Percentiles rank a stretch among this genome's conserved stretches.
phyloP scores from a whole-genome alignment of 2,888 invertebrate genomes.

The Drosophila fulvimacula region DNA sequence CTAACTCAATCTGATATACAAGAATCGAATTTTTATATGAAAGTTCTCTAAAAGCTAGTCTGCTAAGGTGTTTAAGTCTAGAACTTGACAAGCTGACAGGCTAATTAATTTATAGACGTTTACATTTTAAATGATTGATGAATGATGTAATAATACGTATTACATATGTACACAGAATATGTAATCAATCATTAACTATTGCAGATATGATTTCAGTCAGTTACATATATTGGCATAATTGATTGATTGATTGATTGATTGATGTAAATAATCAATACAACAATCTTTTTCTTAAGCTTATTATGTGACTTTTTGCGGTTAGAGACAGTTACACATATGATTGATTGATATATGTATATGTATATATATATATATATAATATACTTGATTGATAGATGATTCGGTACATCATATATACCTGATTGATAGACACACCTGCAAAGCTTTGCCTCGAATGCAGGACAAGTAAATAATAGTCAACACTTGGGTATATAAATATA shows the following conservation, averaged over 20 bases:
- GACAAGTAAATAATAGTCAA: conserved; percentile 28
- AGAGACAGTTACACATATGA: not conserved
- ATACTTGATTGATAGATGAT: not conserved
- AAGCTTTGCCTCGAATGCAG: conserved; percentile 3
- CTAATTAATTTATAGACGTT: not conserved
- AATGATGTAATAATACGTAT: not conserved
- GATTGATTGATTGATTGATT: not conserved
- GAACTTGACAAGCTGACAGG: no score
- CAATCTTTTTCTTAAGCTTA: no score
- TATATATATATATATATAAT: no score
- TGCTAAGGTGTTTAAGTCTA: no score
- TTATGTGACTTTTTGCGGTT: not conserved
- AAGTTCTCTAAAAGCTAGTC: not conserved
- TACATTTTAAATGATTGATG: not conserved
- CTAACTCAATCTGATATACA: not conserved
- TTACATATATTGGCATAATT: not conserved
- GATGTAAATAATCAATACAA: not conserved
- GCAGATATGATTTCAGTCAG: not conserved
- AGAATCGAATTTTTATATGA: not conserved
- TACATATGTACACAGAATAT: not conserved
- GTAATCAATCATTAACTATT: not conserved
- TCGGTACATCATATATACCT: not conserved
- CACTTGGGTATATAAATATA: conserved; percentile 12
- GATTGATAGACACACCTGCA: not conserved
- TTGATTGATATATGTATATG: not conserved